These are phyloP conservation scores for Hassar affinis DNA, from an alignment of 2,113 vertebrate genomes.

Conservation along the genomic window DNA sequence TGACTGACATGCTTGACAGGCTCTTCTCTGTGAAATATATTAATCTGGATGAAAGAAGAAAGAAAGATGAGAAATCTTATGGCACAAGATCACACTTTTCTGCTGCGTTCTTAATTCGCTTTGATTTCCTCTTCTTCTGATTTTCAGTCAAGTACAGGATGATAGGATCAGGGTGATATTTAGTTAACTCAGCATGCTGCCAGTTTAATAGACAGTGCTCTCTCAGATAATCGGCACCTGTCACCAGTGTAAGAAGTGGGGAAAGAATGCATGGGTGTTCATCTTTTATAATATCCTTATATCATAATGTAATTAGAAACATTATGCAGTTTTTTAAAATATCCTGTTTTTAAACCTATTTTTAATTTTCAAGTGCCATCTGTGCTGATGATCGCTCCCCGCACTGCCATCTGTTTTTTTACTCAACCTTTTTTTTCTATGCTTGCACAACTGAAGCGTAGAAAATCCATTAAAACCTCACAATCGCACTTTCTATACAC, in stretches of 20 bases:
- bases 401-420: neutral
- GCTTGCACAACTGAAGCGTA: neutral
- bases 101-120: neutral
- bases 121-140: neutral
- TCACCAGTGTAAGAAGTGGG: neutral
- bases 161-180: neutral
- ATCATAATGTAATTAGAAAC: neutral
- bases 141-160: neutral
- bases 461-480: slow-evolving; percentile 13
- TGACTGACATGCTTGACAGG: slow-evolving; percentile 80
- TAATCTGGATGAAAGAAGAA: slow-evolving; percentile 71
- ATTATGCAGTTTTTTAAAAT: neutral
- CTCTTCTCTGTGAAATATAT: slow-evolving; percentile 80
- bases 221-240: neutral
- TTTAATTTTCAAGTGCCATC: neutral
- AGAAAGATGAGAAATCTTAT: neutral
- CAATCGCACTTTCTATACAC: neutral
- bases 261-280: neutral
- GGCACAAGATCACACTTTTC: neutral
- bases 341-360: neutral
- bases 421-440: neutral
- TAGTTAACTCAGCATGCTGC: neutral
- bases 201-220: neutral
- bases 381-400: slow-evolving; percentile 6
- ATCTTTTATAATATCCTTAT: neutral